Evolutionary conservation across 1,140 invertebrate species (phyloP), one percentile per base, ranked within the genome.

Genomic region (Oreohelix idahoensis): DNA sequence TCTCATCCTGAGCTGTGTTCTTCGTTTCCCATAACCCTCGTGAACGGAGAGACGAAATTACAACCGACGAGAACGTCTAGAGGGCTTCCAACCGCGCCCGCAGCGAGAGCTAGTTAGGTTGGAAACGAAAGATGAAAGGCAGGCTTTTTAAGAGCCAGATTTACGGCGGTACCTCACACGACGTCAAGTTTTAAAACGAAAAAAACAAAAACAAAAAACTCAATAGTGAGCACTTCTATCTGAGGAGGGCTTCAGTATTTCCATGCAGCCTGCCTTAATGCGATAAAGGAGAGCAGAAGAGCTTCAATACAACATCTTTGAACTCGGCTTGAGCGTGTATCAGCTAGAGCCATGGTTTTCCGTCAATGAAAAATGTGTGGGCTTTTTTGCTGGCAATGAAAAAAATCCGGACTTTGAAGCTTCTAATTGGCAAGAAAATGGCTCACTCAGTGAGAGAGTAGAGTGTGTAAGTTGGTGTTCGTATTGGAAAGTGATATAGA

Each of bases 71-170:
- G 32, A 45, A 10, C 49, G 32, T 77, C 36, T 36, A 45, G 1
- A 23, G 32, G 42, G 32, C 53, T 49, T 23, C 75, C 42, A 36
- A 53, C 75, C 32, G 75, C 32, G 49, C 42, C 29, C 45, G 45
- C 75, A 77, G 75, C 75, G 32, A 29, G 75, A 53, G 49, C 75
- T 53, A 58, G 45, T 77, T 58, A 77, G 51, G 23, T 23, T 58
- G 42, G 75, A 58, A 77, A 58, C 75, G 36, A 49, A 77, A 58
- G 75, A 77, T 77, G 75, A 77, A 77, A 77, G 75, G 49, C 51
- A 2, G 32, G 75, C 75, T 77, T 77, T 77, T 77, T 53, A 77
- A 77, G 75, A 77, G 75, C 32, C 49, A 77, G 36, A 77, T 77
- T 77, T 77, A 77, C 75, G 75, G 42, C 49, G 5, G 75, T 36